A percentile compares a stretch with the other conserved stretches of the same genome.
These are phyloP conservation scores for Eubasilissa splendida DNA, from an alignment of 2,888 invertebrate species.

Conservation along the genomic window DNA sequence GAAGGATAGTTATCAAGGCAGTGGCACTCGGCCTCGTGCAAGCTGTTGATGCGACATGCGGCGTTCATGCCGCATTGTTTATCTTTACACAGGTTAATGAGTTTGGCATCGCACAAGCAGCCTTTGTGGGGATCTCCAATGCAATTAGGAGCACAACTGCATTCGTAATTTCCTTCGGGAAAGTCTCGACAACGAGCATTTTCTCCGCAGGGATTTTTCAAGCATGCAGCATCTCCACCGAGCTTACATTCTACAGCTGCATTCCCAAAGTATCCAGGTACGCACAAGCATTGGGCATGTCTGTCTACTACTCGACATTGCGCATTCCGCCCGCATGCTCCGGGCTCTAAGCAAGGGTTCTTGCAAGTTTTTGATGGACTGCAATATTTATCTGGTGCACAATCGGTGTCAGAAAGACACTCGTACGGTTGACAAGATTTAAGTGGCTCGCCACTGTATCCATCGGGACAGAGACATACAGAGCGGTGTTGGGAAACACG, in stretches of 20 bases:
- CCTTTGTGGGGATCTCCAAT: conserved; percentile 86
- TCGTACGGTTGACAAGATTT: conserved; percentile 84
- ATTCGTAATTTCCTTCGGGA: conserved; percentile 83
- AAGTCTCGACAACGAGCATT: conserved; percentile 88
- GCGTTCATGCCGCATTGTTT: conserved; percentile 89
- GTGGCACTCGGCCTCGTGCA: conserved; percentile 83
- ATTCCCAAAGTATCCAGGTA: conserved; percentile 82
- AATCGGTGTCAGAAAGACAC: conserved; percentile 84
- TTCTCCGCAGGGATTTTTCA: conserved; percentile 87
- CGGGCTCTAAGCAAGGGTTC: conserved; percentile 85
- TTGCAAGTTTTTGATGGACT: conserved; percentile 80
- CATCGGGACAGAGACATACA: conserved; percentile 90
- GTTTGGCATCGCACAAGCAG: conserved; percentile 81
- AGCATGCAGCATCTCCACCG: conserved; percentile 81
- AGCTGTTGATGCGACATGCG: conserved; percentile 80
- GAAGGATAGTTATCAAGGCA: conserved; percentile 87
- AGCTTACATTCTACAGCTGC: conserved; percentile 79
- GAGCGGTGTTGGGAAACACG: conserved; percentile 85
- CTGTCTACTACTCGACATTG: conserved; percentile 86
- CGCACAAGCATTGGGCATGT: conserved; percentile 84
- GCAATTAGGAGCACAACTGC: conserved; percentile 85
- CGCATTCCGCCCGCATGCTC: conserved; percentile 87
- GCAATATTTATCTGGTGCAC: conserved; percentile 84
- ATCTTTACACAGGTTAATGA: conserved; percentile 83
- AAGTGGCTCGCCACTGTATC: conserved; percentile 86